phyloP scores from a whole-genome alignment of 2,888 invertebrate genomes.

The Cheilosia pagana region DNA sequence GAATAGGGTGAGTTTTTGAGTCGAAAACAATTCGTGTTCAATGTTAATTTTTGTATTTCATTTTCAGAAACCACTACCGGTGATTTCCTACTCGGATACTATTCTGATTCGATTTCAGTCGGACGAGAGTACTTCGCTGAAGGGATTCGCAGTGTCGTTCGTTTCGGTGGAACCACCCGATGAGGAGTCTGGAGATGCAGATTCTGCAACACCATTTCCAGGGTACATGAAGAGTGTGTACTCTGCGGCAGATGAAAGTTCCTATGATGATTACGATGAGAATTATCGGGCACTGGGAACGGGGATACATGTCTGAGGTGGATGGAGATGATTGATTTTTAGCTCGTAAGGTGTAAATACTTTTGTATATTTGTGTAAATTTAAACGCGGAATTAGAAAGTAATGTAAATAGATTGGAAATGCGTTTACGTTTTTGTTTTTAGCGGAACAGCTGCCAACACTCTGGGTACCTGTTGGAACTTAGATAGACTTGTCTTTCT shows the following conservation, averaged over 20 bases:
- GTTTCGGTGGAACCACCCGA: slow-evolving; percentile 87
- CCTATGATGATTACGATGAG: slow-evolving; percentile 65
- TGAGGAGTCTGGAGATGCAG: slow-evolving; percentile 79
- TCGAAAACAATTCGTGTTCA: neutral
- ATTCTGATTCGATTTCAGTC: slow-evolving; percentile 94
- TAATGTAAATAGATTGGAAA: slow-evolving; percentile 26
- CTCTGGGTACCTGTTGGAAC: no score
- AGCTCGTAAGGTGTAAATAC: slow-evolving; percentile 49
- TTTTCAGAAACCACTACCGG: slow-evolving; percentile 92
- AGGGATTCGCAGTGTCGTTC: slow-evolving; percentile 96
- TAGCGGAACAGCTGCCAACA: neutral
- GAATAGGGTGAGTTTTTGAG: slow-evolving; percentile 86
- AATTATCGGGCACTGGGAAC: slow-evolving; percentile 15
- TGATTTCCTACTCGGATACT: slow-evolving; percentile 94
- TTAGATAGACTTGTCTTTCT: no score
- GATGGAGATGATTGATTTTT: neutral
- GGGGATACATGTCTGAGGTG: slow-evolving; percentile 7
- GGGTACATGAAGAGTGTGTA: slow-evolving; percentile 82
- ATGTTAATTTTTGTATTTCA: slow-evolving; percentile 37
- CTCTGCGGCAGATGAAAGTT: slow-evolving; percentile 58
- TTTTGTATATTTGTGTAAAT: slow-evolving; percentile 60
- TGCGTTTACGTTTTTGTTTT: neutral
- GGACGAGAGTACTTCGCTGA: slow-evolving; percentile 94
- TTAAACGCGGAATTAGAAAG: neutral
- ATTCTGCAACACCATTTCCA: slow-evolving; percentile 82